These are phyloP conservation scores for Caenorhabditis japonica DNA, from an alignment of 2,888 invertebrate genomes.

Conservation along the genomic window DNA sequence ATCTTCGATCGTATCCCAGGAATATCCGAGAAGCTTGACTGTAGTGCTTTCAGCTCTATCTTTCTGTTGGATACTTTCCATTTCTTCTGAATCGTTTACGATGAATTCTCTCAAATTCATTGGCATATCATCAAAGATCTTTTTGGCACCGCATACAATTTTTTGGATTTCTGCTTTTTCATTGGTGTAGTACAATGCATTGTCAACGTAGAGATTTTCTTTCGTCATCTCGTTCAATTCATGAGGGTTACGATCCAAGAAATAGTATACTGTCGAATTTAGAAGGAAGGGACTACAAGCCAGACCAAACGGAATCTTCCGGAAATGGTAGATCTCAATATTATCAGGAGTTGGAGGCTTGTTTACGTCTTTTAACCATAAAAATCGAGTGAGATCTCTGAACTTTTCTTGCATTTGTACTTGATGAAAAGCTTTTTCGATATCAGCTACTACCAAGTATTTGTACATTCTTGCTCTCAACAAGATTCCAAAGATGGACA, in stretches of 20 bases:
- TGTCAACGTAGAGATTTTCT: constrained; percentile 35
- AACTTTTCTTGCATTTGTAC: not conserved
- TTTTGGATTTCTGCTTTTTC: not conserved
- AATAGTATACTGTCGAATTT: constrained; percentile 1
- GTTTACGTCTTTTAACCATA: constrained; percentile 23
- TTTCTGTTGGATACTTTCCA: not conserved
- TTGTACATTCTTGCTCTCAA: not conserved
- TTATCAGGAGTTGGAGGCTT: constrained; percentile 10
- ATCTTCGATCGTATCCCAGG: not conserved
- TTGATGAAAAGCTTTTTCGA: constrained; percentile 25
- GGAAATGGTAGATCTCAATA: constrained; percentile 7
- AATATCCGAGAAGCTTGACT: constrained; percentile 7
- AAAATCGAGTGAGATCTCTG: constrained; percentile 3
- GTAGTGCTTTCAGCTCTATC: not conserved
- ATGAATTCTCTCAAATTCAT: constrained; percentile 17
- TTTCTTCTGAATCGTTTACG: not conserved
- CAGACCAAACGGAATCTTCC: constrained; percentile 30
- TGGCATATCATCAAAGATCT: not conserved
- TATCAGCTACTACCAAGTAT: constrained; percentile 5
- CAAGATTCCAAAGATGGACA: constrained; percentile 2
- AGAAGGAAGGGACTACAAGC: constrained; percentile 21
- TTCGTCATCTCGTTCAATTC: not conserved
- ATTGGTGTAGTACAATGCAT: constrained; percentile 3
- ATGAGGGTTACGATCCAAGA: constrained; percentile 4
- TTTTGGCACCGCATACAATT: not conserved